Evolutionary conservation across 2,113 vertebrate genomes (phyloP).

Genomic region (Etia nguti): DNA sequence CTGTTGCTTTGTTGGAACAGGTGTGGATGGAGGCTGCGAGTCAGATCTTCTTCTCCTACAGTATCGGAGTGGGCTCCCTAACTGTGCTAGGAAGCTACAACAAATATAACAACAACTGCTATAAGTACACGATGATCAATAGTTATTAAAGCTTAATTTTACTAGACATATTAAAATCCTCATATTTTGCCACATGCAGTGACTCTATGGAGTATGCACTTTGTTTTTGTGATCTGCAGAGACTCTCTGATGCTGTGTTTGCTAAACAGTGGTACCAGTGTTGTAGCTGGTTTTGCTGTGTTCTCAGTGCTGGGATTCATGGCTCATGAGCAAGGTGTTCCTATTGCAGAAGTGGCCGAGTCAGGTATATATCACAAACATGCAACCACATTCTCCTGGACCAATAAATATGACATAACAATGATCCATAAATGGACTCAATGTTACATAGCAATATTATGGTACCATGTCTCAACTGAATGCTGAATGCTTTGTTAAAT

Average conservation of each 20-base stretch:
- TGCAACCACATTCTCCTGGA: neutral
- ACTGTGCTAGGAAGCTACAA: slow-evolving; percentile 71
- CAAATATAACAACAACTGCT: slow-evolving; percentile 70
- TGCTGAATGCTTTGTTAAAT: too few relatives aligned
- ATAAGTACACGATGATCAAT: slow-evolving; percentile 45
- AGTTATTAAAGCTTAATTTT: neutral
- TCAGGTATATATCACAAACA: slow-evolving; percentile 57
- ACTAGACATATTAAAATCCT: neutral
- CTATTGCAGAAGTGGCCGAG: slow-evolving; percentile 70
- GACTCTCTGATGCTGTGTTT: slow-evolving; percentile 69
- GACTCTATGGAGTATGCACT: neutral
- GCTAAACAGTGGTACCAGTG: slow-evolving; percentile 72
- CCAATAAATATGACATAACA: neutral
- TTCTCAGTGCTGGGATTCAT: slow-evolving; percentile 78
- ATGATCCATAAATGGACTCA: neutral
- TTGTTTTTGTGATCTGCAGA: slow-evolving; percentile 34
- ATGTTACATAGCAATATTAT: neutral
- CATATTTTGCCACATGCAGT: neutral
- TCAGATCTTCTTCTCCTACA: slow-evolving; percentile 74
- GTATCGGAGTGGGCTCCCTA: slow-evolving; percentile 57
- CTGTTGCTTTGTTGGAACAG: slow-evolving; percentile 30
- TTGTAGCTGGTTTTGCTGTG: slow-evolving; percentile 74
- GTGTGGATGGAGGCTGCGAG: slow-evolving; percentile 75
- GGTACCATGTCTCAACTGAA: neutral
- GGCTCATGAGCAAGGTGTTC: slow-evolving; percentile 67